Conservation (phyloP, 2,797 vertebrate genomes). For the Mergus octosetaceus region DNA sequence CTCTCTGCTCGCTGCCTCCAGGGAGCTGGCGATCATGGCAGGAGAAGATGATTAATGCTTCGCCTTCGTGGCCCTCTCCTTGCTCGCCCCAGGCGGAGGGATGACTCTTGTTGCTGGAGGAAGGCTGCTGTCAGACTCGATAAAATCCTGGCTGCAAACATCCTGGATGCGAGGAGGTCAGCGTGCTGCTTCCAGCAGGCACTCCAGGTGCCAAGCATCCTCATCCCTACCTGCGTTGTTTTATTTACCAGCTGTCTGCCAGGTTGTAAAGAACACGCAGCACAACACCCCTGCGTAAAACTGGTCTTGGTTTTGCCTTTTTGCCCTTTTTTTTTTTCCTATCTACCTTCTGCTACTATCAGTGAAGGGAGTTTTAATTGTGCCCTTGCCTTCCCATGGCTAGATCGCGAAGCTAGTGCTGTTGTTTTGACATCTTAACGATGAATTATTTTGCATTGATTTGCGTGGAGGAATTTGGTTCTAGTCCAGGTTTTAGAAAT, state of each 20-base stretch:
- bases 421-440: background rate
- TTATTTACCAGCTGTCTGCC: background rate
- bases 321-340: background rate
- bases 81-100: background rate
- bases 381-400: background rate
- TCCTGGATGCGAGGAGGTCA: background rate
- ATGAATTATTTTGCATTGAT: background rate
- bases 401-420: background rate
- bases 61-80: background rate
- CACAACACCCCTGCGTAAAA: background rate
- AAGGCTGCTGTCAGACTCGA: background rate
- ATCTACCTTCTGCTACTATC: background rate
- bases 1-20: background rate
- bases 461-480: background rate
- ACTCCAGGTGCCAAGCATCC: fast-evolving
- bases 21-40: fast-evolving
- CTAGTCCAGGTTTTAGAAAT: background rate
- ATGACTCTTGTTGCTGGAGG: background rate
- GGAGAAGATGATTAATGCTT: background rate
- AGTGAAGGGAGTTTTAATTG: background rate
- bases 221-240: fast-evolving
- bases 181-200: background rate
- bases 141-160: background rate
- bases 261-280: background rate
- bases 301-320: background rate